phyloP scores from a whole-genome alignment of 2,797 vertebrate genomes.

The Sebastes umbrosus region DNA sequence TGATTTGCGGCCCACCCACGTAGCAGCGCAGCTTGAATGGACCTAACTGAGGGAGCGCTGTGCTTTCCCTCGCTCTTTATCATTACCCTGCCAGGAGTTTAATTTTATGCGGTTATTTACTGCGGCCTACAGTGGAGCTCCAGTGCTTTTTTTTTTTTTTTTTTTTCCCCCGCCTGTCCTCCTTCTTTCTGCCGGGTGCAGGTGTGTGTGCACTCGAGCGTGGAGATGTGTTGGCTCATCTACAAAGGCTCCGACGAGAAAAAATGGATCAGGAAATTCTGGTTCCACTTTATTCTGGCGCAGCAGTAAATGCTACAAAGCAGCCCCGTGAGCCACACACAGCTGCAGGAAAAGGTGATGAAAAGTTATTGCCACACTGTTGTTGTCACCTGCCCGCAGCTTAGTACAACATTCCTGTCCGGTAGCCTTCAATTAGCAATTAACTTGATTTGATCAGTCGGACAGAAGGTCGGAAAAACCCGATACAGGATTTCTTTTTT shows the following conservation, averaged over 20 bases:
- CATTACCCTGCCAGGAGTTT: constrained; percentile 63
- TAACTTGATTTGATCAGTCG: constrained; percentile 13
- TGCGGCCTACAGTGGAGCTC: constrained; percentile 52
- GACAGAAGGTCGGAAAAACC: constrained; percentile 11
- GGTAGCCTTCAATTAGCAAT: constrained; percentile 26
- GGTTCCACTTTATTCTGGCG: constrained; percentile 64
- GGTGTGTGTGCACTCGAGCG: constrained; percentile 73
- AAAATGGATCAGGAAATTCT: constrained; percentile 80
- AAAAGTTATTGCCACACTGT: constrained; percentile 44
- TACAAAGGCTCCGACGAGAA: constrained; percentile 72
- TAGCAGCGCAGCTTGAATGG: constrained; percentile 50
- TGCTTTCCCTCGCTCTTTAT: constrained; percentile 61
- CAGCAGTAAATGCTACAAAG: constrained; percentile 50
- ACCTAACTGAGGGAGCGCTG: constrained; percentile 50
- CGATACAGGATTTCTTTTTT: neutral
- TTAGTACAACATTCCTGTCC: constrained; percentile 4
- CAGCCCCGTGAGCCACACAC: constrained; percentile 32
- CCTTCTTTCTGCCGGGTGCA: constrained; percentile 54
- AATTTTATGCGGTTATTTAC: constrained; percentile 77
- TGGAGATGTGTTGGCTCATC: constrained; percentile 67
- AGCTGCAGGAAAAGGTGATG: constrained; percentile 37
- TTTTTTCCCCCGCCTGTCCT: neutral
- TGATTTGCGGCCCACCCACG: constrained; percentile 80
- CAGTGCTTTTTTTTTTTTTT: constrained; percentile 1
- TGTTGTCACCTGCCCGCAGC: constrained; percentile 45